Evolutionary conservation across 1,140 invertebrate genomes (phyloP).

Genomic region (Choristoneura fumiferana): DNA sequence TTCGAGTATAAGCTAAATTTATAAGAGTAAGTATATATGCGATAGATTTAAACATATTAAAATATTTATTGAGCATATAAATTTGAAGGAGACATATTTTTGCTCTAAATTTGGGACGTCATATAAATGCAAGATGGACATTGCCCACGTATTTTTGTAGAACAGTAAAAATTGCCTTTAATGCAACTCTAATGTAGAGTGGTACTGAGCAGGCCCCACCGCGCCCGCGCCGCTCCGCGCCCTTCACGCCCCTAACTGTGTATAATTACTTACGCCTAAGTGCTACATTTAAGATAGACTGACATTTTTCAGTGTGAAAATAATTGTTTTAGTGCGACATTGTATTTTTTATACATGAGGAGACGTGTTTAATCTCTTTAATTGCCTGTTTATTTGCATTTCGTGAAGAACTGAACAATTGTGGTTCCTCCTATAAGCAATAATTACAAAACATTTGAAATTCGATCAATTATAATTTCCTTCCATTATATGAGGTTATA

Average conservation of each 20-base stretch:
- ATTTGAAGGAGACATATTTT: conserved; percentile 75
- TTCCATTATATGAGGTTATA: conserved; percentile 23
- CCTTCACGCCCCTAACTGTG: conserved; percentile 54
- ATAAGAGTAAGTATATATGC: conserved; percentile 19
- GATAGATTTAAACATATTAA: conserved; percentile 42
- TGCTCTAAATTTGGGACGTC: conserved; percentile 66
- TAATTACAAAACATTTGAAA: background rate
- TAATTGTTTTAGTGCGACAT: conserved; percentile 31
- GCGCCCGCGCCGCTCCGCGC: background rate
- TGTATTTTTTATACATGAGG: background rate
- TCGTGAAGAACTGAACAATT: too few relatives aligned
- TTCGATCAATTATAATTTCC: background rate
- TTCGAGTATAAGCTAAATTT: conserved; percentile 47
- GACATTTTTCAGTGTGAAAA: conserved; percentile 60
- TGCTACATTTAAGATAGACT: conserved; percentile 62
- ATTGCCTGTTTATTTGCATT: too few relatives aligned
- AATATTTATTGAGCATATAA: conserved; percentile 51
- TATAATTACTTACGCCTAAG: conserved; percentile 70
- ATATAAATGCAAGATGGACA: conserved; percentile 71
- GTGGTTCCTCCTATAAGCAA: too few relatives aligned
- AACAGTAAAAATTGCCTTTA: conserved; percentile 68
- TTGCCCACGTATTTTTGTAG: conserved; percentile 78
- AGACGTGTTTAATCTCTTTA: conserved; percentile 1
- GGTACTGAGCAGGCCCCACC: background rate
- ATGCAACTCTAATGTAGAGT: conserved; percentile 30